A percentile compares a stretch with the other conserved stretches of the same genome.
Conservation (phyloP, 1,140 invertebrate genomes). For the Glossosoma conforme region DNA sequence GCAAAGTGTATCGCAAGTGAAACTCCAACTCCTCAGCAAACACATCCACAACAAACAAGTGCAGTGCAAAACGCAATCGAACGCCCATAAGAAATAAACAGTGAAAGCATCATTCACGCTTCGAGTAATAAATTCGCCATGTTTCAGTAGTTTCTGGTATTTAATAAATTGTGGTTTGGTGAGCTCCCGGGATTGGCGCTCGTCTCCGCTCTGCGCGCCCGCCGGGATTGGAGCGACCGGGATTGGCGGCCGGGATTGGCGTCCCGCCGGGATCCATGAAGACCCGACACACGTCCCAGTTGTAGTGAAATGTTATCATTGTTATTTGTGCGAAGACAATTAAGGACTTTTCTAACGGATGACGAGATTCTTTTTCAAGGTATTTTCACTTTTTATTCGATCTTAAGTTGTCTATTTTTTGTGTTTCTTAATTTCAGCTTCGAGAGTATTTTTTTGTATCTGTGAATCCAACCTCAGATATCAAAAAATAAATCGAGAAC, state of each 20-base stretch:
- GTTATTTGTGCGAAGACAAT: slow-evolving; percentile 26
- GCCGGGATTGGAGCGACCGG: not conserved
- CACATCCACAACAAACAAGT: no score
- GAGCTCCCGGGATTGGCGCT: not conserved
- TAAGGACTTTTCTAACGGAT: slow-evolving; percentile 29
- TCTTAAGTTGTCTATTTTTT: no score
- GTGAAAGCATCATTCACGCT: not conserved
- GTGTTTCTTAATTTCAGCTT: no score
- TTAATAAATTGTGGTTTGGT: not conserved
- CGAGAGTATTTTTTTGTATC: no score
- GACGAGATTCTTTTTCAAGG: slow-evolving; percentile 24
- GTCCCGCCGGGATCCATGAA: not conserved
- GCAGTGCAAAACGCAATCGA: no score
- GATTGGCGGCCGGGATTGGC: not conserved
- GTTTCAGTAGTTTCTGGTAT: not conserved
- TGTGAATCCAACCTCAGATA: no score
- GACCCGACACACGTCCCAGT: not conserved
- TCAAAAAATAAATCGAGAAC: no score
- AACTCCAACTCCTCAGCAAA: no score
- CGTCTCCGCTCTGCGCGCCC: not conserved
- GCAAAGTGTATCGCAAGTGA: no score
- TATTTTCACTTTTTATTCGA: slow-evolving; percentile 5
- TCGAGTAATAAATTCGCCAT: not conserved
- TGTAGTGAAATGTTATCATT: slow-evolving; percentile 23
- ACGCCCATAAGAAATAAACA: no score